Base-by-base conservation (phyloP, 1,140 invertebrate species). In the Drosophila elegans region DNA sequence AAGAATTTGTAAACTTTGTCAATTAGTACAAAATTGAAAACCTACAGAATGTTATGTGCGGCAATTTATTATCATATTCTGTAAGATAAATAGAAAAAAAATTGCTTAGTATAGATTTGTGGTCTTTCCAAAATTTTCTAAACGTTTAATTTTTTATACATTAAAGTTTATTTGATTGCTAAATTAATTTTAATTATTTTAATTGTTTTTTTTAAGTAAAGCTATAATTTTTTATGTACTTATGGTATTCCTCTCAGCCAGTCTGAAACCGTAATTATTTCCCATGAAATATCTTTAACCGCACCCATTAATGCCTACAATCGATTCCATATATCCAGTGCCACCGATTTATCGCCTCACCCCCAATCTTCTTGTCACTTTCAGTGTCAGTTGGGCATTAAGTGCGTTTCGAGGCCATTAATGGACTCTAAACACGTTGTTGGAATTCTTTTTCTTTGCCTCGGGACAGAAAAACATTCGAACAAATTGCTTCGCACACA, bases 341-440 rank as follows among this genome's bases (percentile, higher is more conserved):
- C 41, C 69, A 67, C 78, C 77, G 85, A 83, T 79, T 72, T 76
- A 76, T 76, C 29, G 73, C 69, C 74, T 68, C 51, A 67, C 56
- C 46, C 53, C 49, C 52, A 45, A 53, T 55, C 32, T 53, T 62
- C 45, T 57, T 61, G 41, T 60, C 52, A 62, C 41, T 34, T 49
- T 52, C 49, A 67, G 78, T 76, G 75, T 68, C 74, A 63, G 67
- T 46, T 39, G 68, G 67, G 55, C 61, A 80, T 83, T 83, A 80
- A 89, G 76, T 84, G 84, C 61, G 71, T 76, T 67, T 54, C 44
- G 72, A 67, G 80, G 38, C 83, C 73, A 46, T 88, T 89, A 88
- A 88, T 88, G 84, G 68, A 89, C 77, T 82, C 73, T 68, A 84
- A 88, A 88, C 84, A 88, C 84, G 73, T 89, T 84, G 76, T 74